A percentile compares a stretch with the other conserved stretches of the same genome.
Evolutionary conservation across 2,888 invertebrate species (phyloP).

Genomic region (Drosophila lutescens): DNA sequence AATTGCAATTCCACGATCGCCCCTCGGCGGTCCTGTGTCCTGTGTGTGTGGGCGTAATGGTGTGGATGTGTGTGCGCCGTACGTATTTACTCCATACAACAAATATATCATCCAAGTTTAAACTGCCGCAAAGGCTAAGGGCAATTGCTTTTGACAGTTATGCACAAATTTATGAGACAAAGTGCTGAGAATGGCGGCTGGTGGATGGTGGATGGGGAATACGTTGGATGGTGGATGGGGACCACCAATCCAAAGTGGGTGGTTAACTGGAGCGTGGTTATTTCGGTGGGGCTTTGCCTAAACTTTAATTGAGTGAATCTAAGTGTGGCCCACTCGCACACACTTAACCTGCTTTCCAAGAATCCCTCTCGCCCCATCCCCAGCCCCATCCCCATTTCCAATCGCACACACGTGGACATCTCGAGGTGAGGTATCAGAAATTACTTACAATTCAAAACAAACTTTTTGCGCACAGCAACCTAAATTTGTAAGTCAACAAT

Average conservation of each 20-base stretch:
- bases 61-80: constrained; percentile 28
- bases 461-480: constrained; percentile 75
- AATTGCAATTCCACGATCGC: constrained; percentile 20
- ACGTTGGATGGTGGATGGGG: too few relatives aligned
- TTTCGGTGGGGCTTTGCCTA: constrained; percentile 28
- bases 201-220: not conserved
- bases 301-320: constrained; percentile 74
- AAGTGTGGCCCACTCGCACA: constrained; percentile 33
- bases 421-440: constrained; percentile 72
- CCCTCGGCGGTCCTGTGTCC: constrained; percentile 33
- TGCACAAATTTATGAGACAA: constrained; percentile 80
- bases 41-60: constrained; percentile 25
- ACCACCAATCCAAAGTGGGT: not conserved
- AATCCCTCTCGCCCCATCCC: not conserved
- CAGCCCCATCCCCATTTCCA: not conserved
- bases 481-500: constrained; percentile 79
- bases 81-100: constrained; percentile 57
- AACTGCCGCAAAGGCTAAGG: constrained; percentile 80
- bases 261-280: constrained; percentile 19
- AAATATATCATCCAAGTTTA: constrained; percentile 80
- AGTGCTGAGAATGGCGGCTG: constrained; percentile 69
- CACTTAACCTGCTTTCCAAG: constrained; percentile 27
- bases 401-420: constrained; percentile 47
- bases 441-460: constrained; percentile 79
- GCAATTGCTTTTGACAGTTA: constrained; percentile 81